These are phyloP conservation scores for Apodemia hepburni DNA, from an alignment of 2,888 invertebrate species.

Conservation along the genomic window DNA sequence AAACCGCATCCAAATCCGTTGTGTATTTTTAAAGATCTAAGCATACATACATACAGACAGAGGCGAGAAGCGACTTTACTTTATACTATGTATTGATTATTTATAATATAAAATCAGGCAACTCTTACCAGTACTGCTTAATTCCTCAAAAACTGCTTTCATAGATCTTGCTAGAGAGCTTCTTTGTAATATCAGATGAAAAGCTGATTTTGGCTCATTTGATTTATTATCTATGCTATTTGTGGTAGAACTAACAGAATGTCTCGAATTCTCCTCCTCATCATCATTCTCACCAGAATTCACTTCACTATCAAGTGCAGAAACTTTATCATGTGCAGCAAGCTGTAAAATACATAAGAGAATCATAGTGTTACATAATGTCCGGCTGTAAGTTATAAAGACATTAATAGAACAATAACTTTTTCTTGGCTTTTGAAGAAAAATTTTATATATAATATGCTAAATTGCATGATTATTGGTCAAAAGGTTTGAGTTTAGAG, in stretches of 20 bases:
- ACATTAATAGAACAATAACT: too few relatives aligned
- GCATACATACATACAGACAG: too few relatives aligned
- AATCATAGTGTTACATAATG: neutral
- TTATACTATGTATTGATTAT: too few relatives aligned
- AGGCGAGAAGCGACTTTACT: too few relatives aligned
- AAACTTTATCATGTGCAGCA: constrained; percentile 80
- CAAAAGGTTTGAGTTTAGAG: too few relatives aligned
- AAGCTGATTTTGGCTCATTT: constrained; percentile 81
- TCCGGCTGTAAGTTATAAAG: too few relatives aligned
- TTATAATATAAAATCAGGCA: too few relatives aligned
- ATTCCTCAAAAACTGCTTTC: constrained; percentile 89
- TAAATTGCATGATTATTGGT: too few relatives aligned
- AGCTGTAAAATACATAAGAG: constrained; percentile 43
- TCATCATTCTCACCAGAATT: constrained; percentile 65
- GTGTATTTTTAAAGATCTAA: too few relatives aligned
- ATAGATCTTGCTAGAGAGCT: constrained; percentile 92
- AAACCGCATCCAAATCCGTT: too few relatives aligned
- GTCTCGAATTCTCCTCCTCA: constrained; percentile 59
- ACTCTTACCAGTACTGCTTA: constrained; percentile 80
- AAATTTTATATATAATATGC: too few relatives aligned
- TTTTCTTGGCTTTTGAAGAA: too few relatives aligned
- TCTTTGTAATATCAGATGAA: constrained; percentile 89
- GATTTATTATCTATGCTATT: constrained; percentile 45
- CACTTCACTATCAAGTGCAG: constrained; percentile 68
- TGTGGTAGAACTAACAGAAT: constrained; percentile 60